A percentile compares a stretch with the other conserved stretches of the same genome.
Conservation (phyloP, 2,888 invertebrate genomes). For the Ecliptopera silaceata region DNA sequence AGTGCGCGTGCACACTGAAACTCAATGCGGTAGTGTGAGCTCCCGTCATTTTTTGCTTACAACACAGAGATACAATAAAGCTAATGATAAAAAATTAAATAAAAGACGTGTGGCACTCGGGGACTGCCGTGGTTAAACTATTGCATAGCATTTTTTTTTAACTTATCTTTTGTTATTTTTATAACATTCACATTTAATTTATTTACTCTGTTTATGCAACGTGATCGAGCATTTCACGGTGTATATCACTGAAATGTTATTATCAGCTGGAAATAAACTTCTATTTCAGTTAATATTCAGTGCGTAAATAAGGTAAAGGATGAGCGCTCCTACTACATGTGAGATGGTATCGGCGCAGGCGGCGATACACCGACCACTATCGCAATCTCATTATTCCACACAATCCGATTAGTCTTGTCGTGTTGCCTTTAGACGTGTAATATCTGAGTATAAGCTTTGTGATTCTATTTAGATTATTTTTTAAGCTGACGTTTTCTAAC, state of each 20-base stretch:
- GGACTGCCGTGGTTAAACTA: no score
- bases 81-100: no score
- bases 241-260: no score
- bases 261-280: no score
- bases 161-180: no score
- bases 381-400: conserved; percentile 59
- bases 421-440: conserved; percentile 45
- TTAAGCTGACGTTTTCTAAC: no score
- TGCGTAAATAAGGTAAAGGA: neutral
- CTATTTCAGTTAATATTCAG: no score
- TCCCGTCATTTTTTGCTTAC: neutral
- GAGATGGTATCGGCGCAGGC: conserved; percentile 54
- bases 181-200: no score
- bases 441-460: conserved; percentile 37
- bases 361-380: conserved; percentile 50
- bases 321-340: conserved; percentile 30
- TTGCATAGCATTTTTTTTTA: no score
- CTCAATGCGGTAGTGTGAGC: conserved; percentile 25
- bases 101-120: no score
- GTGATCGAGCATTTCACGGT: no score
- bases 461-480: neutral
- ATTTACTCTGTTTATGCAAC: no score
- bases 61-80: neutral
- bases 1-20: conserved; percentile 38
- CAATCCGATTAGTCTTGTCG: conserved; percentile 60